Evolutionary conservation across 1,140 invertebrate genomes (phyloP), one percentile per base, ranked within the genome.

Genomic region (Zeugodacus cucurbitae): DNA sequence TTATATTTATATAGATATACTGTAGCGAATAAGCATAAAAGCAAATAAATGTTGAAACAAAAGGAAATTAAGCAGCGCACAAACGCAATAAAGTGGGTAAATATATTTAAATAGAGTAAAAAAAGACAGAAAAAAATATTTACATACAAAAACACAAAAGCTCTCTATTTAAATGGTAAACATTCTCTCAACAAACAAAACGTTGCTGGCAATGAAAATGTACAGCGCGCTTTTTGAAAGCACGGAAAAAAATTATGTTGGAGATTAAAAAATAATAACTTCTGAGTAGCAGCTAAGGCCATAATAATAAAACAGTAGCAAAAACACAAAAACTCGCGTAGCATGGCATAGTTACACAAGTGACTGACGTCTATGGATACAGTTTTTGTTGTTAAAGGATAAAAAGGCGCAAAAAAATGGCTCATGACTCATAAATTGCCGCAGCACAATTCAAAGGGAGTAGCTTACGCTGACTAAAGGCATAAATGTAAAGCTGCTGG

Each of bases 241-340:
- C 74, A 54, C 74, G 26, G 26, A 37, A 82, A 82, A 82, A 82
- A 37, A 54, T 7, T 54, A 22, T 48, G 41, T 2, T 0, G 26
- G 22, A 82, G 74, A 82, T 82, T 82, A 82, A 82, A 82, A 82
- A 26, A 82, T 82, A 82, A 82, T 82, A 82, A 82, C 41, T 82
- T 11, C 74, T 82, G 74, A 82, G 74, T 82, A 29, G 74, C 74
- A 82, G 74, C 74, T 82, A 44, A 48, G 4, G 41, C 74, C 44
- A 54, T 41, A 82, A 82, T 48, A 82, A 82, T 82, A 82, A 26
- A 29, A 37, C 29, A 74, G 17, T 74, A 22, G 34, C 32, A 74
- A 82, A 82, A 82, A 29, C 44, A 34, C n/a, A 82, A 29, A 34
- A 82, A 54, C n/a, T 29, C 32, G 70, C 74, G 74, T n/a, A n/a